These are phyloP conservation scores for Ursus arctos DNA, from an alignment of 2,113 vertebrate species.

Conservation along the genomic window DNA sequence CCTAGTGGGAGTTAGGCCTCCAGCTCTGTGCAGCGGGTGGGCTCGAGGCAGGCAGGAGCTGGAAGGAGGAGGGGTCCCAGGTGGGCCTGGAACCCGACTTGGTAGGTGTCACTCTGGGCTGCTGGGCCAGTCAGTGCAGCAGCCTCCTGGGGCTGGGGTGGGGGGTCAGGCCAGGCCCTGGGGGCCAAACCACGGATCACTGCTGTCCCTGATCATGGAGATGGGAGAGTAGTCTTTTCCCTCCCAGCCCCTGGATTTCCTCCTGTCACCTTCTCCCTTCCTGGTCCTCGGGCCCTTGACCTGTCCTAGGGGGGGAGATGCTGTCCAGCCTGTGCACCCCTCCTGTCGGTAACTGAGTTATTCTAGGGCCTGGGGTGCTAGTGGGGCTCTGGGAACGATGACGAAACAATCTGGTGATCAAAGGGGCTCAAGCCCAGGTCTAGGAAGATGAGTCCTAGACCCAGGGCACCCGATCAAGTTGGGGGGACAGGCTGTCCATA, in stretches of 20 bases:
- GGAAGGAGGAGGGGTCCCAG: not conserved
- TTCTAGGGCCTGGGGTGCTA: not conserved
- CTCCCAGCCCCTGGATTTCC: accelerated
- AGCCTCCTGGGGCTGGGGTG: not conserved
- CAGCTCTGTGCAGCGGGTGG: not conserved
- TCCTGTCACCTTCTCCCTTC: too few species aligned
- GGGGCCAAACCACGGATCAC: too few species aligned
- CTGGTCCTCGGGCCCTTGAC: not conserved
- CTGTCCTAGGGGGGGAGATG: not conserved
- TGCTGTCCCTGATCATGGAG: not conserved
- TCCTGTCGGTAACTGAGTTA: accelerated
- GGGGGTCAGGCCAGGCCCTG: not conserved
- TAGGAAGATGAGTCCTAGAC: not conserved
- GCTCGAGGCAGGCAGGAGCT: not conserved
- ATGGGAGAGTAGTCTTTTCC: not conserved
- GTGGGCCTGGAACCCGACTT: not conserved
- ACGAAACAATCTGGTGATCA: too few species aligned
- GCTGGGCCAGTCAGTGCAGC: not conserved
- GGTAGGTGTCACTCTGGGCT: not conserved
- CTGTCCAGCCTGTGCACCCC: accelerated
- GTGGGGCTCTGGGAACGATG: not conserved
- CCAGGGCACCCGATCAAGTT: accelerated
- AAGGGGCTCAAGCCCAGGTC: not conserved
- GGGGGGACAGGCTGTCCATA: not conserved
- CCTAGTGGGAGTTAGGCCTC: not conserved